phyloP scores from a whole-genome alignment of 1,140 invertebrate species.

The Anoplolepis gracilipes region DNA sequence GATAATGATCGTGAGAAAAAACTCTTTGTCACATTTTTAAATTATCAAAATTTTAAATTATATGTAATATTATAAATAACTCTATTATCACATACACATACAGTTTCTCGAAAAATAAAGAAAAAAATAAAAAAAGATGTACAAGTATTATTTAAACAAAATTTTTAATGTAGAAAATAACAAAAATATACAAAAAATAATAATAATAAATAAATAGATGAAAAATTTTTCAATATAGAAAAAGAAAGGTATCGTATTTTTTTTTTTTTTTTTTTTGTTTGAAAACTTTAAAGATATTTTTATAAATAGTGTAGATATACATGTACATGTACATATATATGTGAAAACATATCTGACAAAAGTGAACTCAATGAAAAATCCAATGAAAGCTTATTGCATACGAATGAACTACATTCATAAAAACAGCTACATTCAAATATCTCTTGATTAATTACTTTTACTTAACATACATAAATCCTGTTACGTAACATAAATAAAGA shows the following conservation, averaged over 20 bases:
- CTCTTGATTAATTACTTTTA: conserved; percentile 18
- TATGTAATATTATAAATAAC: not conserved
- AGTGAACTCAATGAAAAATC: not conserved
- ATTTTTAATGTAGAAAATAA: not conserved
- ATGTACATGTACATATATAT: not conserved
- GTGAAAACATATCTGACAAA: not conserved
- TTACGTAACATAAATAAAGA: conserved; percentile 11
- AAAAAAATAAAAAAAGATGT: not conserved
- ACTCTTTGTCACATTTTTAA: not conserved
- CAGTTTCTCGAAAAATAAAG: not conserved
- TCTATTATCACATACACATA: not conserved
- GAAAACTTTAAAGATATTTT: not conserved
- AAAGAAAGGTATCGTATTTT: no score
- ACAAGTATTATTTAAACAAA: not conserved
- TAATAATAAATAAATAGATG: no score
- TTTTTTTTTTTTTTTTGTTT: no score
- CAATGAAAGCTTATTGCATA: not conserved
- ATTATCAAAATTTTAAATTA: not conserved
- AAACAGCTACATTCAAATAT: not conserved
- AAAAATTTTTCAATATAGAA: not conserved
- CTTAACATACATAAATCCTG: not conserved
- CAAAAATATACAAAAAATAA: no score
- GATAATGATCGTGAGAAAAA: conserved; percentile 31
- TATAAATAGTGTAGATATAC: no score
- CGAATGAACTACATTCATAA: not conserved